Base-by-base conservation (phyloP, 2,797 vertebrate genomes). In the Triplophysa yarkandensis region DNA sequence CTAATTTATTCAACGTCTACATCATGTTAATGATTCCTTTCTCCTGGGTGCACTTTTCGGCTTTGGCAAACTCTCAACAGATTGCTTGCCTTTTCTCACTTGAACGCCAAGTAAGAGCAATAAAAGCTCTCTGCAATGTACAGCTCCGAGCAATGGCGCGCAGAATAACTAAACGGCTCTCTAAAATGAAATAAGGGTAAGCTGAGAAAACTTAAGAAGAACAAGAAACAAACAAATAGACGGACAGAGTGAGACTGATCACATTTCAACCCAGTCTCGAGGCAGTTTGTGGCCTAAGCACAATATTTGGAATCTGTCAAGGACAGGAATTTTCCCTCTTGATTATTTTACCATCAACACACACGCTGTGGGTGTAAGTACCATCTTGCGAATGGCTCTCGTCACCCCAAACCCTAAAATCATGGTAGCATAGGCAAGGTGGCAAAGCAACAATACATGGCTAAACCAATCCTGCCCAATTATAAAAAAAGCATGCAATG, bases 81-180 rank as follows among this genome's bases (percentile, higher is more conserved):
- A 89, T 86, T 85, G 88, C 87, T 88, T 85, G 84, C 87, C 86
- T 85, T 87, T 85, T 81, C 77, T 78, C 77, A 83, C 75, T 83
- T 83, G 81, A 84, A 79, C 50, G 81, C 83, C 90, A 83, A 82
- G 82, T 71, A 83, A 57, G 75, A 84, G 79, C 69, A 71, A 88
- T 88, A 88, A 89, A 87, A 87, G 81, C 77, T 79, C 87, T 88
- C 78, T 80, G 77, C 86, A 84, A 85, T 81, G 86, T 86, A 86
- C 85, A 78, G 79, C 83, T 81, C 86, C 83, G 83, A 86, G 89
- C 85, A 88, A 87, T 85, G 80, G 85, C 52, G 66, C 75, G 64
- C 80, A 85, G 81, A 77, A 74, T 68, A 74, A 63, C 85, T 88
- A 87, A 88, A 88, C 80, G 74, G 82, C 82, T 90, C 92, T 86